Evolutionary conservation across 2,888 invertebrate genomes (phyloP).

Genomic region (Stratiomys singularior): DNA sequence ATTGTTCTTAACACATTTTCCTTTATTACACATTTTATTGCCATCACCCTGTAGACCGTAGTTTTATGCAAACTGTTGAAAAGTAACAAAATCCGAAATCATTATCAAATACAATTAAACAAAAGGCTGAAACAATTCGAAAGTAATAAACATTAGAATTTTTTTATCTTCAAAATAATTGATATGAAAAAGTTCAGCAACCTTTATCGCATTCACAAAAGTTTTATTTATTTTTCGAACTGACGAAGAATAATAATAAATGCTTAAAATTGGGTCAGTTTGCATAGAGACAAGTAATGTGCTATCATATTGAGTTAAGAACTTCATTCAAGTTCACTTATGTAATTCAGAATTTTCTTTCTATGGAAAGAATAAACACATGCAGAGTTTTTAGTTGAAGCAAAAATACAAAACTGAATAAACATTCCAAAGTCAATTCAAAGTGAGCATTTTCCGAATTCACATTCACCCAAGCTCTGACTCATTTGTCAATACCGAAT

Average conservation of each 20-base stretch:
- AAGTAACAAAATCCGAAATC: not conserved
- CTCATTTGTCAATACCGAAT: no score
- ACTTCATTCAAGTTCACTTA: conserved; percentile 1
- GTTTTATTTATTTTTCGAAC: not conserved
- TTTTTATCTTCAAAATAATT: not conserved
- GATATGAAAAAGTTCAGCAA: not conserved
- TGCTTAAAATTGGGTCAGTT: not conserved
- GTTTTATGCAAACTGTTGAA: not conserved
- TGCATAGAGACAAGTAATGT: no score
- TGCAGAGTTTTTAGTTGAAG: no score
- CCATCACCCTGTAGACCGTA: not conserved
- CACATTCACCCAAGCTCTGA: no score
- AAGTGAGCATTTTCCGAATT: no score
- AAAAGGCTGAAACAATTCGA: not conserved
- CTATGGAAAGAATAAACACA: no score
- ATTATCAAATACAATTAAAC: not conserved
- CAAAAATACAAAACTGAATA: no score
- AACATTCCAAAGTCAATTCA: no score
- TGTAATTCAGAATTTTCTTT: not conserved
- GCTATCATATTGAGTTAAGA: no score
- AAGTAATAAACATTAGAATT: not conserved
- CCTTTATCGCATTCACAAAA: not conserved
- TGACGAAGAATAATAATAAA: not conserved
- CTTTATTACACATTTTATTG: conserved; percentile 30
- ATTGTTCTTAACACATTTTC: conserved; percentile 17